These are phyloP conservation scores for Cheilosia vernalis DNA, from an alignment of 2,888 invertebrate species.

Conservation along the genomic window DNA sequence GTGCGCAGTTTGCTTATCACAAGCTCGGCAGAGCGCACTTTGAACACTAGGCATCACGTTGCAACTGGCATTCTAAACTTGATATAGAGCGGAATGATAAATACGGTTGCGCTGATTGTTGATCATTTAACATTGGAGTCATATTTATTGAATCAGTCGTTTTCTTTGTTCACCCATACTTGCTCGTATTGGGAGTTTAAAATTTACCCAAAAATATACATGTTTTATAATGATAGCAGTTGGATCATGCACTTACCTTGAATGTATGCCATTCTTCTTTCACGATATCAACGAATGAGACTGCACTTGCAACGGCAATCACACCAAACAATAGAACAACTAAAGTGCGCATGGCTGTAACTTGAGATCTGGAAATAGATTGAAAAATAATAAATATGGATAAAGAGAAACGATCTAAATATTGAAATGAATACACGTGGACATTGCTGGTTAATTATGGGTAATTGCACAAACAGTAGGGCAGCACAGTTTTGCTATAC, in stretches of 20 bases:
- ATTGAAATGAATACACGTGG: not conserved
- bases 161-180: not conserved
- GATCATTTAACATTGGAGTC: not conserved
- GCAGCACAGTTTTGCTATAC: too few species aligned
- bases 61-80: conserved; percentile 31
- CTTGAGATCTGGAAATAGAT: conserved; percentile 37
- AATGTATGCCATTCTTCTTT: conserved; percentile 90
- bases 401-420: not conserved
- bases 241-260: conserved; percentile 85
- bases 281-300: conserved; percentile 89
- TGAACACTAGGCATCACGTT: conserved; percentile 15
- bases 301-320: conserved; percentile 86
- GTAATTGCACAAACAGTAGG: not conserved
- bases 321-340: conserved; percentile 80
- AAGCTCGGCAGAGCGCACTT: not conserved
- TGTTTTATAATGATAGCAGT: not conserved
- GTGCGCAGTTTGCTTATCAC: conserved; percentile 21
- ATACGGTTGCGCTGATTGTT: not conserved
- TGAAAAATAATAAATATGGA: not conserved
- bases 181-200: not conserved
- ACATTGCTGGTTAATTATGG: not conserved
- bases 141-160: not conserved
- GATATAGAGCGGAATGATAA: conserved; percentile 1
- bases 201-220: not conserved
- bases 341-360: conserved; percentile 70